Percentiles rank a stretch among this genome's conserved stretches.
Evolutionary conservation across 2,113 vertebrate species (phyloP).

Genomic region (Rhea americana): DNA sequence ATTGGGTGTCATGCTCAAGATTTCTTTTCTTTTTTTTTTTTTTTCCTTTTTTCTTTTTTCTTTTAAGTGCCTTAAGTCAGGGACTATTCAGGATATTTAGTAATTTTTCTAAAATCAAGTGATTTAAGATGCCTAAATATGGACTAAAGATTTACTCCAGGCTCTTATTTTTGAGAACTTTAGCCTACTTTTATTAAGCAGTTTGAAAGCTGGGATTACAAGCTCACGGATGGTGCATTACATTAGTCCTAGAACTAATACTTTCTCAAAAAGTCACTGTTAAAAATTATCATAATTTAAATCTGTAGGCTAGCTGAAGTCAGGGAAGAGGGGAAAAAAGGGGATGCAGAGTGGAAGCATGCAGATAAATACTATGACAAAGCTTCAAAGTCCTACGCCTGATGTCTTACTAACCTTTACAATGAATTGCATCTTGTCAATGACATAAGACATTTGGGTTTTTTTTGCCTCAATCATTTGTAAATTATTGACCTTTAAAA

Average conservation of each 20-base stretch:
- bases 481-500: background rate
- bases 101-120: conserved; percentile 13
- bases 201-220: conserved; percentile 61
- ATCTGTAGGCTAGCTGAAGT: background rate
- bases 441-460: background rate
- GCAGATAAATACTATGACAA: background rate
- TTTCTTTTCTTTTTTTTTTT: background rate
- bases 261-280: conserved; percentile 27
- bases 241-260: conserved; percentile 55
- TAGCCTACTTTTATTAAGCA: conserved; percentile 57
- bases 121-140: conserved; percentile 35
- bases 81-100: background rate
- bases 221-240: conserved; percentile 23
- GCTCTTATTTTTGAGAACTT: conserved; percentile 36
- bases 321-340: background rate
- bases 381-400: background rate
- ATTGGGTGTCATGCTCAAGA: background rate
- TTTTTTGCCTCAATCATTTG: background rate
- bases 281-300: conserved; percentile 55
- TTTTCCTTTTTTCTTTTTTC: too few relatives aligned
- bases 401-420: background rate
- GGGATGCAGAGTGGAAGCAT: background rate
- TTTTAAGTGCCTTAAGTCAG: background rate
- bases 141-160: conserved; percentile 15
- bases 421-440: conserved; percentile 20